Evolutionary conservation across 2,888 invertebrate genomes (phyloP), one percentile per base, ranked within the genome.

Genomic region (Erebia palarica): DNA sequence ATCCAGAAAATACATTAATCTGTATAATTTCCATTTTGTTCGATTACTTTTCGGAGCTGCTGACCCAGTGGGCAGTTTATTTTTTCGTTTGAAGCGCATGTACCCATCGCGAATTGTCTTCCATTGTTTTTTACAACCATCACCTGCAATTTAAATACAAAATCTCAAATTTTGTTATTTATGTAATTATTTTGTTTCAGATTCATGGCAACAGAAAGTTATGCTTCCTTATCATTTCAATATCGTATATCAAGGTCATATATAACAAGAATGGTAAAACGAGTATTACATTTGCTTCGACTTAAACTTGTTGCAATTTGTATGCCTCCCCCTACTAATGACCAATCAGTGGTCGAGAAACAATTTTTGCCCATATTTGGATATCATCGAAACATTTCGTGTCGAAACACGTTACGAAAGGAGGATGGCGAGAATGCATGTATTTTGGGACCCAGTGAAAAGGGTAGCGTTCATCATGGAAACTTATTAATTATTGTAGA

Each of bases 161-260:
- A 53, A 53, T 53, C 53, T 53, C 53, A 53, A 53, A 53, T 53
- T 53, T 53, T 53, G 53, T 53, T 53, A 53, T n/a, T 53, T 16
- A 16, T 53, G 53, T 53, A 53, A 53, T 53, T 53, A 53, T 53
- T 53, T 53, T 53, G 53, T 53, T 53, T 53, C 53, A 16, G 53
- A 53, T 53, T 53, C 53, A 53, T 53, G 53, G 53, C n/a, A 53
- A 53, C 53, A 53, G 53, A 53, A 53, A 53, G 53, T 53, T 53
- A 53, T 53, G 53, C 53, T 53, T 53, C 53, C 53, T 53, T 53
- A 53, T 53, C 53, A 53, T 53, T 53, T 53, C 53, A 53, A 53
- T 16, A 53, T 53, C 53, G 53, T 53, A 53, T 53, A 53, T 53
- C 53, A 53, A 53, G 53, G 53, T 53, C 53, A 53, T 53, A 53